These are phyloP conservation scores for Atta cephalotes DNA, from an alignment of 1,140 invertebrate species.

Conservation along the genomic window DNA sequence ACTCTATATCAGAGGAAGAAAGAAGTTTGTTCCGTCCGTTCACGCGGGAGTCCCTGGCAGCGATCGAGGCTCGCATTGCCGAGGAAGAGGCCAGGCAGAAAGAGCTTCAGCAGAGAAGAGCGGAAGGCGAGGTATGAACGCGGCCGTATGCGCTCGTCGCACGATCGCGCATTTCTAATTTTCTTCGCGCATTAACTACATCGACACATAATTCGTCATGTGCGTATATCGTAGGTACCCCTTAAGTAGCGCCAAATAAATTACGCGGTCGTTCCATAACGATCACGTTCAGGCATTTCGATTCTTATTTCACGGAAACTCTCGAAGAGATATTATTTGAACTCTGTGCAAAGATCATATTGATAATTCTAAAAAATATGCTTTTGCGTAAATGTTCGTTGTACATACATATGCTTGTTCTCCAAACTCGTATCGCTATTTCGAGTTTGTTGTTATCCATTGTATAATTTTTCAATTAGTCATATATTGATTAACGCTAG, in stretches of 20 bases:
- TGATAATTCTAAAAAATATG: not conserved
- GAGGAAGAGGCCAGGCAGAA: constrained; percentile 98
- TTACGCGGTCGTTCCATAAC: not conserved
- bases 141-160: constrained; percentile 23
- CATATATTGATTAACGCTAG: not conserved
- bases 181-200: constrained; percentile 25
- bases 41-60: constrained; percentile 97
- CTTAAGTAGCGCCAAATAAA: constrained; percentile 56
- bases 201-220: constrained; percentile 25
- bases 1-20: constrained; percentile 96
- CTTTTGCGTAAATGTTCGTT: constrained; percentile 5
- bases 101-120: constrained; percentile 98
- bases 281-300: not conserved
- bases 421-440: constrained; percentile 6
- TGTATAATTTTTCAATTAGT: not conserved
- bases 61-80: constrained; percentile 96
- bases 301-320: not conserved
- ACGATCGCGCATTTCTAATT: constrained; percentile 19
- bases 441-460: not conserved
- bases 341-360: not conserved
- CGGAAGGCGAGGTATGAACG: constrained; percentile 94
- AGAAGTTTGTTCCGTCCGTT: constrained; percentile 98
- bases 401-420: constrained; percentile 6
- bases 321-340: not conserved
- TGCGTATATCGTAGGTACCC: not conserved